Conservation (phyloP, 2,113 vertebrate genomes). For the Odocoileus hemionus region DNA sequence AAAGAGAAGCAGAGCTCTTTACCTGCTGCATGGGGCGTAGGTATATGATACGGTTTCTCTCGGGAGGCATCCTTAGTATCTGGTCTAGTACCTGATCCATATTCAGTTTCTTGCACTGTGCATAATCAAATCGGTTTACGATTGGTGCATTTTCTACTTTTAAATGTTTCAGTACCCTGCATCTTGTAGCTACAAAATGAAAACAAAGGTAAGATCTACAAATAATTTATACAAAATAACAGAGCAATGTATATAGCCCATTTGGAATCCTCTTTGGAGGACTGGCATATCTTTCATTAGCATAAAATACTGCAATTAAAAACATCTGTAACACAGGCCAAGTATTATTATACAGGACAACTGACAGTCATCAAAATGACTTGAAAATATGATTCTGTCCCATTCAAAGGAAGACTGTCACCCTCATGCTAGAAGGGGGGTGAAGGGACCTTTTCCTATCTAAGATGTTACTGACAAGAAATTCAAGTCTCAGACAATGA, state of each 20-base stretch:
- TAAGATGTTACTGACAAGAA: neutral
- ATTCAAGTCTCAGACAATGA: neutral
- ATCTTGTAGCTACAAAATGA: conserved; percentile 89
- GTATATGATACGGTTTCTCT: conserved; percentile 97
- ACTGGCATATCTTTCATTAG: neutral
- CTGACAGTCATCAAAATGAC: neutral
- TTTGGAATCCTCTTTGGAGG: neutral
- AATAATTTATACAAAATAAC: neutral
- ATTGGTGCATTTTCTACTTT: conserved; percentile 93
- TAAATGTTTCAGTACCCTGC: conserved; percentile 94
- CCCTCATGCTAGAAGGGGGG: neutral
- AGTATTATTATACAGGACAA: neutral
- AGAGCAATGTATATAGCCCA: neutral
- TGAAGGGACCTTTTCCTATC: neutral
- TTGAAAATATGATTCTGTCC: neutral
- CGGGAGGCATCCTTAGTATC: conserved; percentile 95
- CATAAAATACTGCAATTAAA: neutral
- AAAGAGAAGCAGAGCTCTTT: neutral
- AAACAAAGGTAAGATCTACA: conserved; percentile 21
- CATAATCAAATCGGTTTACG: conserved; percentile 96
- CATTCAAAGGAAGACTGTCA: neutral
- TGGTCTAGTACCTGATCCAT: conserved; percentile 98
- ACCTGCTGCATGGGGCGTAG: conserved; percentile 99
- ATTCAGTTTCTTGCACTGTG: conserved; percentile 97
- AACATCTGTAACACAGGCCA: neutral